phyloP scores from a whole-genome alignment of 2,888 invertebrate species.

The Listrodromus nycthemerus region DNA sequence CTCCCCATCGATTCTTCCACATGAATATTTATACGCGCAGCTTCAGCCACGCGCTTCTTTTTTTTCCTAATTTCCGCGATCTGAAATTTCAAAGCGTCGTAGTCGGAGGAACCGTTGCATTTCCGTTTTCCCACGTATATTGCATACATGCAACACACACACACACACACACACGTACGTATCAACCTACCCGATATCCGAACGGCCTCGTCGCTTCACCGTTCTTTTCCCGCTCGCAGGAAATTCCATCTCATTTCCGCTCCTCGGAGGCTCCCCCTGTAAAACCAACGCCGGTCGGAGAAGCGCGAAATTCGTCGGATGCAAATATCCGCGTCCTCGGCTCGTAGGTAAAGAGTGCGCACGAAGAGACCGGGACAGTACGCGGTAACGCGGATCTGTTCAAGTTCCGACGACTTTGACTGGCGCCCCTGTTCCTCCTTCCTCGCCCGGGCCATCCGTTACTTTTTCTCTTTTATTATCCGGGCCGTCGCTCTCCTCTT shows the following conservation, averaged over 20 bases:
- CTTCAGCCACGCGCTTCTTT: neutral
- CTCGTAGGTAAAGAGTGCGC: neutral
- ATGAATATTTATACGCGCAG: neutral
- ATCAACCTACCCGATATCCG: conserved; percentile 33
- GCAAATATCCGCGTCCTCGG: conserved; percentile 53
- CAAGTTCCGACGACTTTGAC: conserved; percentile 4
- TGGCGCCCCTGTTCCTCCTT: neutral
- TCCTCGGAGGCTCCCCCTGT: conserved; percentile 23
- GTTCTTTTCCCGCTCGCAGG: conserved; percentile 59
- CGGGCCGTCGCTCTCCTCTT: conserved; percentile 21
- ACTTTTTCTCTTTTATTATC: conserved; percentile 42
- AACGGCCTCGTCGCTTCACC: conserved; percentile 59
- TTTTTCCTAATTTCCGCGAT: neutral
- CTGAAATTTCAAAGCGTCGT: neutral
- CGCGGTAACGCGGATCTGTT: conserved; percentile 27
- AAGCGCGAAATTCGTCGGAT: conserved; percentile 57
- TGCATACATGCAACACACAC: conserved; percentile 6
- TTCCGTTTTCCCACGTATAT: conserved; percentile 7
- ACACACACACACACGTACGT: neutral
- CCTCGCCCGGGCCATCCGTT: neutral
- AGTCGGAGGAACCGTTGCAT: neutral
- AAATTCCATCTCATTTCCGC: conserved; percentile 58
- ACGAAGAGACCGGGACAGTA: conserved; percentile 14
- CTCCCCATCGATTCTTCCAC: neutral
- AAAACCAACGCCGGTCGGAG: neutral